Conservation (phyloP, 2,113 vertebrate species). For the Cyphomyrus plagiostoma region DNA sequence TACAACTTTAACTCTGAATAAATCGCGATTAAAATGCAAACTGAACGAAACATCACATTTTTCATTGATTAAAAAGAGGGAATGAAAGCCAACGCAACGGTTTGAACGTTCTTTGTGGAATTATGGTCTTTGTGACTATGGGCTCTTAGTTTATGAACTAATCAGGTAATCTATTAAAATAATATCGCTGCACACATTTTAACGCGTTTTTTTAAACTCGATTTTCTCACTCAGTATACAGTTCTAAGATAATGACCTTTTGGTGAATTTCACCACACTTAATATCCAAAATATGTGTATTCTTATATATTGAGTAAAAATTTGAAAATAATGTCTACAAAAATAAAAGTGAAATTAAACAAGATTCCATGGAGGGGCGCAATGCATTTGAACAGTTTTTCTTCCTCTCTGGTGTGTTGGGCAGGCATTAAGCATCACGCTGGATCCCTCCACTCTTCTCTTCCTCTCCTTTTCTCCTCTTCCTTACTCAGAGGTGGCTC, state of each 20-base stretch:
- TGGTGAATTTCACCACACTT: background rate
- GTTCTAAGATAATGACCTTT: background rate
- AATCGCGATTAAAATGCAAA: background rate
- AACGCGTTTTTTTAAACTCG: background rate
- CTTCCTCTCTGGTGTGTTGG: background rate
- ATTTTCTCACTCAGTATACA: background rate
- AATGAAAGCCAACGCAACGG: conserved; percentile 15
- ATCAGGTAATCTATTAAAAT: background rate
- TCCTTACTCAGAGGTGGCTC: conserved; percentile 53
- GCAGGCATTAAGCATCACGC: background rate
- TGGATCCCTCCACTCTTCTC: background rate
- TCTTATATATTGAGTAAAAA: background rate
- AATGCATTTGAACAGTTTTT: background rate
- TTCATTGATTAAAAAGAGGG: conserved; percentile 16
- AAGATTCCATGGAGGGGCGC: background rate
- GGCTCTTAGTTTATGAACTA: background rate
- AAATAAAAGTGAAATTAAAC: background rate
- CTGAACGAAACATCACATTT: conserved; percentile 18
- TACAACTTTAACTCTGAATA: background rate
- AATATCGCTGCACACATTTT: background rate
- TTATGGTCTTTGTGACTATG: background rate
- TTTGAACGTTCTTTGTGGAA: background rate
- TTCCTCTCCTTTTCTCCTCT: background rate
- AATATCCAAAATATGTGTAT: background rate
- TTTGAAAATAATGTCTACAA: background rate